Base-by-base conservation (phyloP, 2,797 vertebrate genomes). In the Falco naumanni region DNA sequence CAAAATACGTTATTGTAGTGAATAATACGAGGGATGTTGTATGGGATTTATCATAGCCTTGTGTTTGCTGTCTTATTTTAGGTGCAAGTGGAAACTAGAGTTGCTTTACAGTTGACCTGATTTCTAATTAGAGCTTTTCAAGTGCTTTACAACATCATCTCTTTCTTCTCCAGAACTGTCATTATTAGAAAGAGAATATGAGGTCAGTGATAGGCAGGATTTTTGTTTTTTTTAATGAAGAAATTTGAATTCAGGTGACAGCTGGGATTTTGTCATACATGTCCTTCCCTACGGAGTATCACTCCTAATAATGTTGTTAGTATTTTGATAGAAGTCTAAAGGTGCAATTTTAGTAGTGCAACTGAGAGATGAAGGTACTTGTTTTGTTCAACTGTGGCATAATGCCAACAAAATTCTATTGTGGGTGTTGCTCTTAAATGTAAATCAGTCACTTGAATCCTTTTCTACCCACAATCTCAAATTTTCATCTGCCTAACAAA, bases 81-180 rank as follows among this genome's bases (percentile, higher is more conserved):
- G 92, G 74, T 97, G 76, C 92, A 87, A 20, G 93, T 93, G 84
- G 89, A 97, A 97, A 93, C 66, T 86, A 83, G 94, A 91, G 95
- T 97, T 96, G 89, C 90, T 97, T 97, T 75, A 89, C 84, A 95
- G 93, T 89, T 96, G 68, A 88, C 82, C 82, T 95, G 80, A 96
- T 97, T 96, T 97, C 94, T 95, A 96, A 96, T 79, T 78, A 65
- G 48, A 95, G 85, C 95, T 96, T 97, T 96, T 70, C 88, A 87
- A 91, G 90, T 92, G 93, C 57, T 59, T 91, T 95, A 85, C 69
- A 82, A 11, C 69, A 56, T 96, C 86, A 61, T 57, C 20, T 72
- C 22, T 45, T 22, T 75, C 13, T 48, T 63, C 34, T 70, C 5
- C 4, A 68, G 74, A 92, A 63, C 61, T 59, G 10, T 77, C 12